Base-by-base conservation (phyloP, 1,140 invertebrate genomes). In the Scaptomyza hsui region DNA sequence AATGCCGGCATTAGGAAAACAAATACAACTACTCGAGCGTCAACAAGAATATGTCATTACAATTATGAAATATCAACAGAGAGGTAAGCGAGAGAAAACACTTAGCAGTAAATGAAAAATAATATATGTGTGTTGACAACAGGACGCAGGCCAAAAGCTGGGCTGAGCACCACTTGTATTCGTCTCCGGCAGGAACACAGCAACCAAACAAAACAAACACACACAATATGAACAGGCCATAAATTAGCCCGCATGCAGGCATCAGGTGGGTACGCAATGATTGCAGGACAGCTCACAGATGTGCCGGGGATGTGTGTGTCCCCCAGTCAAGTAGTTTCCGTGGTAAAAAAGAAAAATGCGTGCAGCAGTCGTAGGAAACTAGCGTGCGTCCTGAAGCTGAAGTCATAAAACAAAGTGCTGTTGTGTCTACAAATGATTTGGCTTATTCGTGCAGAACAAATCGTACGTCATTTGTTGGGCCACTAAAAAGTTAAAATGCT, bases 381-480 rank as follows among this genome's bases (percentile, higher is more conserved):
- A 24, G 44, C 24, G 5, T 3, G 37, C 10, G n/a, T 37, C 19
- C 29, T n/a, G 37, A 21, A 47, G 60, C 42, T n/a, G 37, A 79
- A 68, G 81, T 78, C 61, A 86, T 85, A 85, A 85, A 85, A 85
- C 70, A 85, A 85, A 85, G 81, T 85, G 81, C 81, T 85, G 59
- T 41, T 42, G 49, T 72, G 81, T 86, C 81, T 85, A 85, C 81
- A 85, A 86, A 85, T 85, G 75, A 81, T 85, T 85, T 81, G 81
- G 86, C 81, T 85, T 85, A 85, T 85, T 85, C 81, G 81, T 85
- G 81, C 81, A 85, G 81, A 85, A 85, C 81, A 85, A 85, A 86
- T 85, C 82, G 82, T 81, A 88, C 81, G 81, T 86, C 81, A 85
- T 85, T 85, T 81, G 81, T 86, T 86, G 81, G 60, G 63, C 75